Evolutionary conservation across 1,140 invertebrate species (phyloP), one percentile per base, ranked within the genome.

Genomic region (Telenomus remus): DNA sequence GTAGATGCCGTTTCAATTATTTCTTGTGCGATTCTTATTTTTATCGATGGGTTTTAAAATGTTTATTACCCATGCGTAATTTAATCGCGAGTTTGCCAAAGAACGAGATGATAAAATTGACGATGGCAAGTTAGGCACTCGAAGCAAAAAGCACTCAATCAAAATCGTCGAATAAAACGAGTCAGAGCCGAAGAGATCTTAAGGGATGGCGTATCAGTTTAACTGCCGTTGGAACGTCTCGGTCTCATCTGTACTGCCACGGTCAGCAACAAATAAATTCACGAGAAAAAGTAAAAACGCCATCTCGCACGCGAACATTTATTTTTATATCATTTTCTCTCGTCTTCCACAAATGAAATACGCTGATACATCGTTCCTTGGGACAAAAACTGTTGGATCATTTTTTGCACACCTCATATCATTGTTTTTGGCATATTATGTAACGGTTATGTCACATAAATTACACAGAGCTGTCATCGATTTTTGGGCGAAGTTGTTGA

Each of bases 261-360:
- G 60, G 76, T 78, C 76, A 78, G 76, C 76, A 78, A 69, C 69
- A 64, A 73, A 78, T 78, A 78, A 78, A 74, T 78, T 69, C 64
- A 50, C 54, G n/a, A 9, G 66, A 44, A 59, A 64, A 64, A 66
- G 69, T 66, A 61, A 74, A 66, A 74, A 68, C 16, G 63, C 61
- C 71, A 68, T 72, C 69, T 68, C 68, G 46, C 68, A 59, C 74
- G 55, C 46, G 48, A 63, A 64, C 66, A 64, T 76, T 76, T 74
- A 76, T 70, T 76, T 65, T 76, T 70, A 35, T 70, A 61, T 50
- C 15, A 70, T 70, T 66, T 76, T 66, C 59, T 16, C 49, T 6
- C 50, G 61, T 27, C 19, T 27, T 27, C 2, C 6, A 27, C 19
- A 27, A 69, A 70, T 76, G 54, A 64, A 76, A 76, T 65, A 64